phyloP scores from a whole-genome alignment of 30 jellyfish, hydroid and myxozoan species.

The Aurelia sp. region DNA sequence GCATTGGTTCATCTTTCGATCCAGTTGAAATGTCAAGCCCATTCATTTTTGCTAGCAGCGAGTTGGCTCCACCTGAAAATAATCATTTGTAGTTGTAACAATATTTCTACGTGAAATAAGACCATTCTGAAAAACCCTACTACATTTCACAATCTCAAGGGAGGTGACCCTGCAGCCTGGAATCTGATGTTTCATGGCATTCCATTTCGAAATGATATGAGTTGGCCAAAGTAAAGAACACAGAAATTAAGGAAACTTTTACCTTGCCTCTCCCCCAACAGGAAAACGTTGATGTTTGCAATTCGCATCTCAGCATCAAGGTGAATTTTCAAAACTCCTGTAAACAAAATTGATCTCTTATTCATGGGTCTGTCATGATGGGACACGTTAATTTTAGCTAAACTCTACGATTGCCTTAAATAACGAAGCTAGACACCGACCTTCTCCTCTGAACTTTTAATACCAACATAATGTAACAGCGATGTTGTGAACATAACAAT shows the following conservation, averaged over 20 bases:
- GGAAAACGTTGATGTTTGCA: slow-evolving; percentile 56
- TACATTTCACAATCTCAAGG: no score
- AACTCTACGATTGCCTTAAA: no score
- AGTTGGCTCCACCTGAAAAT: slow-evolving; percentile 82
- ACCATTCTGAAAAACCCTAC: neutral
- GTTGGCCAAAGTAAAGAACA: no score
- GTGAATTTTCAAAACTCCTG: slow-evolving; percentile 18
- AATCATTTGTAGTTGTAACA: neutral
- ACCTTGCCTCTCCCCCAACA: slow-evolving; percentile 83
- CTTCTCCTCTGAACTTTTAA: no score
- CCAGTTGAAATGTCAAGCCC: slow-evolving; percentile 73
- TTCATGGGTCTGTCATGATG: no score
- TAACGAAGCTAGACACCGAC: no score
- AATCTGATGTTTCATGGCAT: no score
- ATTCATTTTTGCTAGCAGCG: slow-evolving; percentile 68
- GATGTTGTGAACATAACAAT: no score
- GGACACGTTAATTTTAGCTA: no score
- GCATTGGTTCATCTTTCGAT: slow-evolving; percentile 51
- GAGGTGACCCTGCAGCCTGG: neutral
- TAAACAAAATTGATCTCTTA: neutral
- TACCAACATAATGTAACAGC: no score
- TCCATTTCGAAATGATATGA: no score
- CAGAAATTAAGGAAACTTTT: no score
- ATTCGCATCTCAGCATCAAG: slow-evolving; percentile 64
- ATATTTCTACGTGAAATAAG: neutral